Evolutionary conservation across 1,140 invertebrate genomes (phyloP).

Genomic region (Olivierus martensii): DNA sequence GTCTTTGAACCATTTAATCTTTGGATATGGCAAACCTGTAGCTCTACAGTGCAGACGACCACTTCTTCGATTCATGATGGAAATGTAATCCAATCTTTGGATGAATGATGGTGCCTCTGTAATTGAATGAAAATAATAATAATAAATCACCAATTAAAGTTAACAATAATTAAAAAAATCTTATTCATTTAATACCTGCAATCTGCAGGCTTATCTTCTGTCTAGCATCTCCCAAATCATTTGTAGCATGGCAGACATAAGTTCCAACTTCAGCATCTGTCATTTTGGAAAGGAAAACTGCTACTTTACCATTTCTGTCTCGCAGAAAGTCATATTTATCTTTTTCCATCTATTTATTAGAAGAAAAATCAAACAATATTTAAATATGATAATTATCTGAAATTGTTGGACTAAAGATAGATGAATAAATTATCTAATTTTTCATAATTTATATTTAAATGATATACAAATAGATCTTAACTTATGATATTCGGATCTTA

Average conservation of each 20-base stretch:
- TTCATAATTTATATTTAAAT: no score
- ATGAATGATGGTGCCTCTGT: slow-evolving; percentile 78
- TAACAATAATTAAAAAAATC: no score
- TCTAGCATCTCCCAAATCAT: slow-evolving; percentile 72
- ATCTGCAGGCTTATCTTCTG: slow-evolving; percentile 70
- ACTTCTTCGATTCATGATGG: slow-evolving; percentile 53
- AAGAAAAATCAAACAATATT: no score
- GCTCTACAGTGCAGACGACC: slow-evolving; percentile 70
- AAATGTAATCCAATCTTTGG: slow-evolving; percentile 59
- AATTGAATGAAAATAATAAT: no score
- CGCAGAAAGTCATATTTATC: slow-evolving; percentile 63
- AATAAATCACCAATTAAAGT: no score
- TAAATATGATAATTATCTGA: no score
- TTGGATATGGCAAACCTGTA: slow-evolving; percentile 77
- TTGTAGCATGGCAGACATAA: slow-evolving; percentile 84
- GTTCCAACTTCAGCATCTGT: slow-evolving; percentile 72
- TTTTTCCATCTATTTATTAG: slow-evolving; percentile 16
- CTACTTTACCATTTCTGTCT: slow-evolving; percentile 74
- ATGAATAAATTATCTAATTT: no score
- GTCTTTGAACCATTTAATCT: slow-evolving; percentile 95
- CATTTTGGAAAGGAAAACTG: slow-evolving; percentile 52
- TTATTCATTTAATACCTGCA: slow-evolving; percentile 47
- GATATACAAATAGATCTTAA: no score
- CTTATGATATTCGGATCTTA: no score
- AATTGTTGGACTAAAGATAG: no score